Evolutionary conservation across 2,888 invertebrate genomes (phyloP).

Genomic region (Platycheirus rosarum): DNA sequence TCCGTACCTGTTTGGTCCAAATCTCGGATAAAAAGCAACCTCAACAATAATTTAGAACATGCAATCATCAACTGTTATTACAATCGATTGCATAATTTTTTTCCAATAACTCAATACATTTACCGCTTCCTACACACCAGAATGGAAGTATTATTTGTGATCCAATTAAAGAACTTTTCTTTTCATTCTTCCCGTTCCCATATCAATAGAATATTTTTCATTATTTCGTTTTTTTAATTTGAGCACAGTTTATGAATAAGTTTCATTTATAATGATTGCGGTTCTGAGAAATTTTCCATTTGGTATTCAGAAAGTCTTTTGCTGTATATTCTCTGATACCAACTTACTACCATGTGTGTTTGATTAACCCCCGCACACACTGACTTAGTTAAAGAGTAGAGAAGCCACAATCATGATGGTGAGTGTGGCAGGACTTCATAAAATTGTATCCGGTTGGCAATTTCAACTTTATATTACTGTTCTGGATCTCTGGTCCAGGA

Average conservation of each 20-base stretch:
- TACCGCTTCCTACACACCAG: too few species aligned
- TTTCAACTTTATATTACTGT: conserved; percentile 55
- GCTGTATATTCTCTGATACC: neutral
- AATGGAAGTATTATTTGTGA: too few species aligned
- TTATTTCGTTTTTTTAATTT: conserved; percentile 32
- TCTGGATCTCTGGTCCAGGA: conserved; percentile 40
- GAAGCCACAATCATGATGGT: conserved; percentile 6
- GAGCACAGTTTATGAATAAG: conserved; percentile 40
- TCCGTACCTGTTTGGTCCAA: too few species aligned
- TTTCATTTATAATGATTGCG: conserved; percentile 25
- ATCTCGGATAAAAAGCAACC: too few species aligned
- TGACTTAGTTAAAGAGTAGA: conserved; percentile 14
- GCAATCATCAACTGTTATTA: too few species aligned
- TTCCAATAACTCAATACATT: too few species aligned
- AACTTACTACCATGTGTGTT: conserved; percentile 21
- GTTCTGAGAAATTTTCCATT: conserved; percentile 11
- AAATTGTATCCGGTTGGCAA: conserved; percentile 56
- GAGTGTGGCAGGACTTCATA: conserved; percentile 45
- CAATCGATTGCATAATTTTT: too few species aligned
- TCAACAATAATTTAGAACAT: too few species aligned
- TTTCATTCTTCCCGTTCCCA: neutral
- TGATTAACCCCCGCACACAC: conserved; percentile 13
- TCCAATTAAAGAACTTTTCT: neutral
- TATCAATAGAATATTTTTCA: conserved; percentile 25
- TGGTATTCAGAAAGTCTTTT: conserved; percentile 13